Conservation (phyloP, 2,113 vertebrate genomes). For the Circaetus cinerascens region DNA sequence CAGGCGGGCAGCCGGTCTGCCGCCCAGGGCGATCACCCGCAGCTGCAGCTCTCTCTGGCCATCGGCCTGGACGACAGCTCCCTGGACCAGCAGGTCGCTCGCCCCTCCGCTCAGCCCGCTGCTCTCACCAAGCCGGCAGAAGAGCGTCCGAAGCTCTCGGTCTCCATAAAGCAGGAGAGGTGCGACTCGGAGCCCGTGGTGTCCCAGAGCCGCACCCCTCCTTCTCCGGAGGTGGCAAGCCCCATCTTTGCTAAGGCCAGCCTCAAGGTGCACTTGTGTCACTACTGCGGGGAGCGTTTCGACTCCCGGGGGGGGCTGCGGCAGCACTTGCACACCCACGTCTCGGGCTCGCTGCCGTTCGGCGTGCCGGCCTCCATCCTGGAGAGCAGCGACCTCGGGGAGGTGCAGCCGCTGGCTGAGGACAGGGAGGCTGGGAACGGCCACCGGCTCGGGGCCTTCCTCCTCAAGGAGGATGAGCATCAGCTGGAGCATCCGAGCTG, state of each 20-base stretch:
- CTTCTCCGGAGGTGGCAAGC: slow-evolving; percentile 62
- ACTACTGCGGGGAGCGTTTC: slow-evolving; percentile 91
- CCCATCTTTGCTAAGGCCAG: slow-evolving; percentile 74
- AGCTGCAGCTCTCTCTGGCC: slow-evolving; percentile 82
- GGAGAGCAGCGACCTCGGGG: slow-evolving; percentile 81
- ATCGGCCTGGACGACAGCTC: slow-evolving; percentile 82
- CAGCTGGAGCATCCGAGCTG: slow-evolving; percentile 68
- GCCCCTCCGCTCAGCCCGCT: slow-evolving; percentile 46
- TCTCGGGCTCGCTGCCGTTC: slow-evolving; percentile 78
- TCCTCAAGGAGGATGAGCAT: slow-evolving; percentile 67
- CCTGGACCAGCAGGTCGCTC: slow-evolving; percentile 70
- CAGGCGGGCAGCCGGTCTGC: slow-evolving; percentile 62
- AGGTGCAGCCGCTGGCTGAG: slow-evolving; percentile 74
- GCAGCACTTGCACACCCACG: slow-evolving; percentile 89
- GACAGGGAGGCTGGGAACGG: slow-evolving; percentile 56
- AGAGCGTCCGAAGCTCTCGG: slow-evolving; percentile 73
- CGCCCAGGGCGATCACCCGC: slow-evolving; percentile 70
- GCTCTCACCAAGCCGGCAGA: slow-evolving; percentile 73
- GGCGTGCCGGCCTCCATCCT: slow-evolving; percentile 79
- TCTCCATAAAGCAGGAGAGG: slow-evolving; percentile 87
- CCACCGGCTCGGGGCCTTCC: slow-evolving; percentile 64
- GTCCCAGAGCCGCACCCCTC: slow-evolving; percentile 66
- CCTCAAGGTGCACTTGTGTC: slow-evolving; percentile 80
- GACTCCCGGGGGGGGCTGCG: slow-evolving; percentile 81
- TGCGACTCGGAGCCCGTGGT: slow-evolving; percentile 77